Evolutionary conservation across 2,888 invertebrate species (phyloP), one percentile per base, ranked within the genome.

Genomic region (Tridacna gigas): DNA sequence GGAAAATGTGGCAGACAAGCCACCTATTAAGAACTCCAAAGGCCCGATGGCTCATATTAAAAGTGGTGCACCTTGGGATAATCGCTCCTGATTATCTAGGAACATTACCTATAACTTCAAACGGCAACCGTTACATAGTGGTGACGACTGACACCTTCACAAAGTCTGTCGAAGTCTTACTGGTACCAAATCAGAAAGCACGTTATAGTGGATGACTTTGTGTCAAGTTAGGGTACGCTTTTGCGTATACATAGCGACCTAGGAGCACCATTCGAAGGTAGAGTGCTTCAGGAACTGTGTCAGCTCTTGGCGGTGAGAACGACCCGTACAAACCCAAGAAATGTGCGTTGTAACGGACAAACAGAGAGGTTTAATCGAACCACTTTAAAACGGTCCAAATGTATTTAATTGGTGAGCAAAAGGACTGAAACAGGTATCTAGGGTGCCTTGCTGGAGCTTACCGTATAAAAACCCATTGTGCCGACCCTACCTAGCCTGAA

Each of bases 401-500:
- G 9, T 88, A 84, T 74, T 48, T 86, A 4, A 26, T 25, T 47
- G 73, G 61, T 1, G 80, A 85, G 7, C 87, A 88, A 47, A 76
- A 77, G 15, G 76, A 82, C 22, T 86, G 84, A 84, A 88, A 86
- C 74, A 9, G 76, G 15, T 63, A 82, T 75, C 51, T 87, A 12
- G 75, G 78, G 13, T 83, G 80, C 56, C 20, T 86, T 12, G 81
- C 89, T 26, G 86, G 83, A 9, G 89, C 84, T n/a, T 88, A 84
- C 37, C 48, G 87, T 4, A 60, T 73, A 79, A 20, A 75, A 74
- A 5, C 79, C 79, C 13, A 45, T 83, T 37, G 83, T 81, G 26
- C 75, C 81, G 9, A 84, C 84, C 5, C 47, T 65, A 18, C 69
- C 86, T 7, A 84, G 82, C 7, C 86, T 82, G 25, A 86, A 86